These are phyloP conservation scores for Gyps fulvus DNA, from an alignment of 2,113 vertebrate genomes.

Conservation along the genomic window DNA sequence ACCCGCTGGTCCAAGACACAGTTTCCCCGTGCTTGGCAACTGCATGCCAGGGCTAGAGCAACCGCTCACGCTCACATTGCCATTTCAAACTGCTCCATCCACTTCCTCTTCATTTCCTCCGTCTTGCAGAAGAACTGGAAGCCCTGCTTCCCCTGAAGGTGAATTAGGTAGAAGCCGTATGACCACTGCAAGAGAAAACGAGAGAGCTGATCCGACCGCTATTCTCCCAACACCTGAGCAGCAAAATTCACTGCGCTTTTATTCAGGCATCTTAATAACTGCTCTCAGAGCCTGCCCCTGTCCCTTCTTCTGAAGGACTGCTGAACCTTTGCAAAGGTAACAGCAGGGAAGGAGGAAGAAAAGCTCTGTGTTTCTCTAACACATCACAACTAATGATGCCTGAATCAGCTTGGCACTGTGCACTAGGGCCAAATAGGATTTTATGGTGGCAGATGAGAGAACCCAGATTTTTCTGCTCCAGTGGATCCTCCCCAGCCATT, in stretches of 20 bases:
- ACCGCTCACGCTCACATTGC: constrained; percentile 85
- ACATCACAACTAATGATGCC: neutral
- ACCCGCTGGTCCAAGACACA: neutral
- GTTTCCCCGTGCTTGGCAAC: rapidly evolving
- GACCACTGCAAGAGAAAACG: constrained; percentile 84
- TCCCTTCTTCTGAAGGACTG: neutral
- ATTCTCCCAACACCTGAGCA: neutral
- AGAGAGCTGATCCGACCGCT: rapidly evolving
- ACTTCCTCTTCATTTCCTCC: constrained; percentile 96
- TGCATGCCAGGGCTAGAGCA: neutral
- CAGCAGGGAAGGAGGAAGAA: neutral
- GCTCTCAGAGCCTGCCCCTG: neutral
- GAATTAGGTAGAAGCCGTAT: constrained; percentile 95
- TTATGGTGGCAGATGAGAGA: constrained; percentile 8
- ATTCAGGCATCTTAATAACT: neutral
- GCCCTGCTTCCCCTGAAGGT: constrained; percentile 96
- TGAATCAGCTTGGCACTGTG: neutral
- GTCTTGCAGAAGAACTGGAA: constrained; percentile 99
- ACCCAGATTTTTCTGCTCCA: constrained; percentile 19
- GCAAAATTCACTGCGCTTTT: rapidly evolving
- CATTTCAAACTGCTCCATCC: constrained; percentile 99
- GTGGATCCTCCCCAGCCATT: neutral
- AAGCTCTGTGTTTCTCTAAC: neutral
- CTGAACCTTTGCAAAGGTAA: neutral
- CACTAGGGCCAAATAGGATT: neutral